phyloP scores from a whole-genome alignment of 2,888 invertebrate genomes.

The Polydrusus cervinus region DNA sequence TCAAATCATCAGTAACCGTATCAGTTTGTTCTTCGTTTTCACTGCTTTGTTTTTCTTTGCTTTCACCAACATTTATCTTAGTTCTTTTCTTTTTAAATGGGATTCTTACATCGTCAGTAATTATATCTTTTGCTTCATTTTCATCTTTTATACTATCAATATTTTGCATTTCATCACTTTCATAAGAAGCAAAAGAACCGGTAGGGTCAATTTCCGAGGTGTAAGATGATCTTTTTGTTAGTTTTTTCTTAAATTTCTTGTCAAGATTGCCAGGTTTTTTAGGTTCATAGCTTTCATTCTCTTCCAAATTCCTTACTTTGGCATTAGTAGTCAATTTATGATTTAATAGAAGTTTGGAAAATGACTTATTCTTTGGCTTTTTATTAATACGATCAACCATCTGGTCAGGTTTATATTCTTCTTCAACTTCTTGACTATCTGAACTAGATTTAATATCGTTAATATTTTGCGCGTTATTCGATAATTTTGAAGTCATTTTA shows the following conservation, averaged over 20 bases:
- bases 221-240: neutral
- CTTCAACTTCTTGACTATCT: neutral
- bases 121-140: neutral
- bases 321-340: neutral
- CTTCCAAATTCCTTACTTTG: neutral
- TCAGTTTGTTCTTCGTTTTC: neutral
- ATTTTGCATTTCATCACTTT: neutral
- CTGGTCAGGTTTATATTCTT: neutral
- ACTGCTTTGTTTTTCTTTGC: neutral
- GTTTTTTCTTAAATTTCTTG: neutral
- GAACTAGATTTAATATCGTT: neutral
- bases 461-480: constrained; percentile 29
- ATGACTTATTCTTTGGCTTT: neutral
- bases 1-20: neutral
- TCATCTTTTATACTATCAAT: neutral
- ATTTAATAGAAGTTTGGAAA: neutral
- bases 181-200: neutral
- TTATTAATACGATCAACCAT: neutral
- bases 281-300: neutral
- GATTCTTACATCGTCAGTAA: neutral
- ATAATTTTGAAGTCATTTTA: neutral
- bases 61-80: neutral
- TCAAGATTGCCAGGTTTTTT: neutral
- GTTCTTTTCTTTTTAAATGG: neutral
- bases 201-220: neutral